A percentile compares a stretch with the other conserved stretches of the same genome.
phyloP scores from a whole-genome alignment of 1,140 invertebrate genomes.

The Scaptodrosophila lebanonensis region DNA sequence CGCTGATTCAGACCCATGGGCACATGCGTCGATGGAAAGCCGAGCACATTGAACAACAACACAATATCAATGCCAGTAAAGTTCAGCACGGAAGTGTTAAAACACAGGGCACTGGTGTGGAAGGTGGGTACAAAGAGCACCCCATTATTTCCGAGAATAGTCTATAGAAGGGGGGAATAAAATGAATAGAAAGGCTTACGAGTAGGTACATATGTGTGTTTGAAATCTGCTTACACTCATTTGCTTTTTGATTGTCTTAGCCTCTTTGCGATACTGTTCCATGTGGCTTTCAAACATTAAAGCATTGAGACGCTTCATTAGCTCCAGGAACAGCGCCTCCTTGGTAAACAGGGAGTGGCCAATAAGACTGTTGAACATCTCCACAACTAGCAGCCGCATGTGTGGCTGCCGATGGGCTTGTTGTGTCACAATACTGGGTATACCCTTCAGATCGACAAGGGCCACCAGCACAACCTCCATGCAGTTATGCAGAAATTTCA shows the following conservation, averaged over 20 bases:
- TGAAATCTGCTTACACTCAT: slow-evolving; percentile 32
- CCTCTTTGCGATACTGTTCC: slow-evolving; percentile 40
- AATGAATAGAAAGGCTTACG: neutral
- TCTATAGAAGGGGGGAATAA: slow-evolving; percentile 69
- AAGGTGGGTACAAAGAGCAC: slow-evolving; percentile 87
- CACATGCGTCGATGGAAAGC: slow-evolving; percentile 86
- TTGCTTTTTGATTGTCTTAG: slow-evolving; percentile 21
- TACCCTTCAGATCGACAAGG: slow-evolving; percentile 47
- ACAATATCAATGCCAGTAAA: slow-evolving; percentile 82
- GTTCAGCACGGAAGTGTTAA: slow-evolving; percentile 81
- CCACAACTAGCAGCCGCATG: slow-evolving; percentile 35
- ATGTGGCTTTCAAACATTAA: slow-evolving; percentile 27
- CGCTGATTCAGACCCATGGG: slow-evolving; percentile 82
- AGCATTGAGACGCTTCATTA: slow-evolving; percentile 49
- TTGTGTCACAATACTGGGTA: slow-evolving; percentile 66
- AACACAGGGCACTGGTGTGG: slow-evolving; percentile 80
- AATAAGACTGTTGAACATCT: slow-evolving; percentile 50
- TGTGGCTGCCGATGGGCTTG: slow-evolving; percentile 32
- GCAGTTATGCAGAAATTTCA: slow-evolving; percentile 44
- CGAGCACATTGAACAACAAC: slow-evolving; percentile 86
- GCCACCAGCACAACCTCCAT: slow-evolving; percentile 42
- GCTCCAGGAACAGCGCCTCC: slow-evolving; percentile 58
- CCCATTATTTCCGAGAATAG: slow-evolving; percentile 81
- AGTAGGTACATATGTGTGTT: neutral
- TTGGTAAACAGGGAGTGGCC: slow-evolving; percentile 60